Evolutionary conservation across 2,797 vertebrate species (phyloP).

Genomic region (Capromys pilorides): DNA sequence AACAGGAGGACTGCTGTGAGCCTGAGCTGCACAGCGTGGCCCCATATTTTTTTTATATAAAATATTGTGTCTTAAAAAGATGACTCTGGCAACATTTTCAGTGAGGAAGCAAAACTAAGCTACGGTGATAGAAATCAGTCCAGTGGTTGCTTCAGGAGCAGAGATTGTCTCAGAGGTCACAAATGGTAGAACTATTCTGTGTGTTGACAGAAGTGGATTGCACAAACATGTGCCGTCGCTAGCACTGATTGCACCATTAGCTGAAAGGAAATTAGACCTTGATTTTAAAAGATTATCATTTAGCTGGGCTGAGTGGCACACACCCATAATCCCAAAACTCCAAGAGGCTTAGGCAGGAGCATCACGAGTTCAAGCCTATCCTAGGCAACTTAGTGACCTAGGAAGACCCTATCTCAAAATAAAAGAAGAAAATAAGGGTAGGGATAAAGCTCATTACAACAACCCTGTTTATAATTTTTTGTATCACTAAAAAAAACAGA

Average conservation of each 20-base stretch:
- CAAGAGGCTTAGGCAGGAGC: not conserved
- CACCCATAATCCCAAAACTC: not conserved
- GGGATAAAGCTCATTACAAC: not conserved
- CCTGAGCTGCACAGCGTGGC: too few species aligned
- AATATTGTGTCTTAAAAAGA: not conserved
- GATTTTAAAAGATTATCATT: not conserved
- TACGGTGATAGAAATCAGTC: conserved; percentile 31
- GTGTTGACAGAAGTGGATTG: not conserved
- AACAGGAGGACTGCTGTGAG: too few species aligned
- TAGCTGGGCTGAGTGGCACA: not conserved
- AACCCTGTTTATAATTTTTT: not conserved
- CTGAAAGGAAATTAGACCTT: not conserved
- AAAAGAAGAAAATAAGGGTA: not conserved
- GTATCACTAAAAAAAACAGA: not conserved
- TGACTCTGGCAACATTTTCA: not conserved
- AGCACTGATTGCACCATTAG: not conserved
- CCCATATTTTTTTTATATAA: not conserved
- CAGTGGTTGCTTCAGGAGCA: not conserved
- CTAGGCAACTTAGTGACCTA: not conserved
- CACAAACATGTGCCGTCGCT: fast-evolving
- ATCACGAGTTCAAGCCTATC: not conserved
- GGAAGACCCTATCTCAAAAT: not conserved
- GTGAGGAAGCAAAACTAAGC: conserved; percentile 10
- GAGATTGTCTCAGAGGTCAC: conserved; percentile 37
- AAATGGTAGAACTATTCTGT: not conserved